These are phyloP conservation scores for Neomicropteryx cornuta DNA, from an alignment of 1,140 invertebrate species.

Conservation along the genomic window DNA sequence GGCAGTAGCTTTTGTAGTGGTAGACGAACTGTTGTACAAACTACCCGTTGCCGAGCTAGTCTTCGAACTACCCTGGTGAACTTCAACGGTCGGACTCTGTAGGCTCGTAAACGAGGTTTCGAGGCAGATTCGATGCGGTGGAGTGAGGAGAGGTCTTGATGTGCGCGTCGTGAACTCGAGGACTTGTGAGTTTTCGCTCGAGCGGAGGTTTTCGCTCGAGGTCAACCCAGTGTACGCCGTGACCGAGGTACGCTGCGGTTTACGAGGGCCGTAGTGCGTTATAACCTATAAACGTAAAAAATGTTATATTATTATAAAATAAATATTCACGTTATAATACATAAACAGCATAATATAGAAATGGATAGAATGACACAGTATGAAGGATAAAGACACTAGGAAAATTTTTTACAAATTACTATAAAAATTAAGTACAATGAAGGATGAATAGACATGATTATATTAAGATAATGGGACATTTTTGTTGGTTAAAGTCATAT, in stretches of 20 bases:
- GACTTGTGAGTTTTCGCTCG: slow-evolving; percentile 4
- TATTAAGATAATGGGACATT: too few relatives aligned
- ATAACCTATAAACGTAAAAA: slow-evolving; percentile 50
- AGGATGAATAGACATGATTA: too few relatives aligned
- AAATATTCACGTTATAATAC: too few relatives aligned
- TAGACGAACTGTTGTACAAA: slow-evolving; percentile 14
- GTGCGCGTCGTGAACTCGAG: slow-evolving; percentile 22
- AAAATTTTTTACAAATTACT: too few relatives aligned
- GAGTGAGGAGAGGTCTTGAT: too few relatives aligned
- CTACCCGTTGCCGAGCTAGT: slow-evolving; percentile 12
- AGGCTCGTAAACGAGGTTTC: slow-evolving; percentile 68
- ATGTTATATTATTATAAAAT: too few relatives aligned
- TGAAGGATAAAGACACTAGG: too few relatives aligned
- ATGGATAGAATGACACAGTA: too few relatives aligned
- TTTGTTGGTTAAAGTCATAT: too few relatives aligned
- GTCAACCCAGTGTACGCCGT: slow-evolving; percentile 21
- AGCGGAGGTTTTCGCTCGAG: slow-evolving; percentile 9
- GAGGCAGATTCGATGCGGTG: slow-evolving; percentile 49
- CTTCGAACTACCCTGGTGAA: slow-evolving; percentile 15
- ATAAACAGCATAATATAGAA: too few relatives aligned
- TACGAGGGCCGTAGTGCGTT: slow-evolving; percentile 59
- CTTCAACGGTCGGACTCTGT: slow-evolving; percentile 37
- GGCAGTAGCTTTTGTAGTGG: slow-evolving; percentile 9
- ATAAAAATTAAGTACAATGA: too few relatives aligned
- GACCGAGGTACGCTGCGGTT: slow-evolving; percentile 47